Evolutionary conservation across 2,113 vertebrate species (phyloP).

Genomic region (Pan troglodytes): NHGRI_mPanTro3-v2.1_pri NC_072416.2:84002501-84003000

Average conservation of each 20-base stretch:
- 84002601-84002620: fast-evolving
- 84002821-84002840: fast-evolving
- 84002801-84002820: neutral
- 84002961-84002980: neutral
- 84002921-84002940: neutral
- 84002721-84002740: neutral
- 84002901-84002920: neutral
- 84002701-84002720: neutral
- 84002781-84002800: neutral
- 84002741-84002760: neutral
- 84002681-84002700: neutral
- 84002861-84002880: neutral
- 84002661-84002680: neutral
- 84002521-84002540: too few species aligned
- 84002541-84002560: too few species aligned
- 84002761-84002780: fast-evolving
- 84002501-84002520: neutral
- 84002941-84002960: neutral
- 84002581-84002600: neutral
- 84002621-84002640: neutral
- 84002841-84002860: too few species aligned
- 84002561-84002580: too few species aligned
- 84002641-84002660: neutral
- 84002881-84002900: neutral
- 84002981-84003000: too few species aligned